These are phyloP conservation scores for Physella acuta DNA, from an alignment of 1,140 invertebrate genomes.

Conservation along the genomic window DNA sequence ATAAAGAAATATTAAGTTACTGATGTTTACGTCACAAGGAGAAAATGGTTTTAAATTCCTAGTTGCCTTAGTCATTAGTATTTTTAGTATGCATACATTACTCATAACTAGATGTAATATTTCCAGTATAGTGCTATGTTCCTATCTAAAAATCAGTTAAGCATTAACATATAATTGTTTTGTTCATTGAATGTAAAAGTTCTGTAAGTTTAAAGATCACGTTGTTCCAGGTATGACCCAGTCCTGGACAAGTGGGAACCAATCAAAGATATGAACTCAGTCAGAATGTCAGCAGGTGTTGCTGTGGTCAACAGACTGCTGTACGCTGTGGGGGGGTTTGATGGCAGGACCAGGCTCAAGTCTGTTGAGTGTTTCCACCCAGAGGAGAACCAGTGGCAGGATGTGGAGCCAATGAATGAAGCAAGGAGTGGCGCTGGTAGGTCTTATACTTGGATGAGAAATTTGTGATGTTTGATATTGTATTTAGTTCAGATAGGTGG, in stretches of 20 bases:
- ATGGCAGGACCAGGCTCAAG: constrained; percentile 51
- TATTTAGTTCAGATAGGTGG: not conserved
- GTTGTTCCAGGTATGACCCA: constrained; percentile 77
- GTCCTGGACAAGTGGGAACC: constrained; percentile 84
- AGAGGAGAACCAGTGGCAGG: constrained; percentile 54
- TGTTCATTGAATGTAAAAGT: no score
- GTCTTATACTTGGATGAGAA: constrained; percentile 22
- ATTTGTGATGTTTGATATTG: not conserved
- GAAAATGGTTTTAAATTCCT: no score
- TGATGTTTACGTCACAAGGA: no score
- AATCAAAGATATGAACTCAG: constrained; percentile 64
- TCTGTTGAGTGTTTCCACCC: constrained; percentile 57
- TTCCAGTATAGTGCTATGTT: no score
- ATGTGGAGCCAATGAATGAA: constrained; percentile 68
- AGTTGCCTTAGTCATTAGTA: no score
- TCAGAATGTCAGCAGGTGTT: constrained; percentile 55
- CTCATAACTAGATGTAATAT: no score
- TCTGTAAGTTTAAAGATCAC: no score
- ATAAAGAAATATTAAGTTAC: no score
- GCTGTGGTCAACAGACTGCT: constrained; percentile 55
- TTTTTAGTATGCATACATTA: no score
- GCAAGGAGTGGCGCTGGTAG: constrained; percentile 81
- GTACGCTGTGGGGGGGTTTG: constrained; percentile 68
- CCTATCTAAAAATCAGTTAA: no score
- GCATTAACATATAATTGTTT: no score